These are phyloP conservation scores for Reticulitermes speratus DNA, from an alignment of 1,140 invertebrate species.

Conservation along the genomic window DNA sequence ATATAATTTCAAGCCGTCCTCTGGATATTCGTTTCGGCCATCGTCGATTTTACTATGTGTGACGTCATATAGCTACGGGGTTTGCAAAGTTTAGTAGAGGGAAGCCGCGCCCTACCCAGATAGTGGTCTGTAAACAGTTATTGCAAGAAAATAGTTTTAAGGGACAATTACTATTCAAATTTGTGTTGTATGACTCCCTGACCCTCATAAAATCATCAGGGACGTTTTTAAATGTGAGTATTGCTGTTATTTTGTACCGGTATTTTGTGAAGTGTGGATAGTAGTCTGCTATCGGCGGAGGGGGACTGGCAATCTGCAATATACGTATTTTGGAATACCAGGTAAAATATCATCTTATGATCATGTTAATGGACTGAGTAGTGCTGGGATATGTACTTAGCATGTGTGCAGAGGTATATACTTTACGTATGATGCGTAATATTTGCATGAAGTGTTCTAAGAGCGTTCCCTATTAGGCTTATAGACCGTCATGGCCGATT, in stretches of 20 bases:
- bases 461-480: not conserved
- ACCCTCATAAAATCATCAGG: constrained; percentile 31
- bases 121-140: constrained; percentile 35
- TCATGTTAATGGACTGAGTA: not conserved
- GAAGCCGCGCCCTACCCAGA: constrained; percentile 41
- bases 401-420: not conserved
- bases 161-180: constrained; percentile 30
- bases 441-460: not conserved
- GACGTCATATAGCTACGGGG: constrained; percentile 41
- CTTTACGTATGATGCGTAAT: not conserved
- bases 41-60: constrained; percentile 32
- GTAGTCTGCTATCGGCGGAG: constrained; percentile 11
- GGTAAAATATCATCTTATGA: not conserved
- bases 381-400: not conserved
- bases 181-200: constrained; percentile 38
- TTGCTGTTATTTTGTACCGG: constrained; percentile 14
- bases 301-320: constrained; percentile 23
- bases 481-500: constrained; percentile 25
- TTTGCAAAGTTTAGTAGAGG: constrained; percentile 41
- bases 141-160: constrained; percentile 31
- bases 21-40: constrained; percentile 23
- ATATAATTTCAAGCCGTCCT: not conserved
- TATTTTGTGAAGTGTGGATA: constrained; percentile 2
- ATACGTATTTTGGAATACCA: constrained; percentile 14
- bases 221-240: constrained; percentile 39